Conservation (phyloP, 2,888 invertebrate species). For the Gasteruption jaculator region DNA sequence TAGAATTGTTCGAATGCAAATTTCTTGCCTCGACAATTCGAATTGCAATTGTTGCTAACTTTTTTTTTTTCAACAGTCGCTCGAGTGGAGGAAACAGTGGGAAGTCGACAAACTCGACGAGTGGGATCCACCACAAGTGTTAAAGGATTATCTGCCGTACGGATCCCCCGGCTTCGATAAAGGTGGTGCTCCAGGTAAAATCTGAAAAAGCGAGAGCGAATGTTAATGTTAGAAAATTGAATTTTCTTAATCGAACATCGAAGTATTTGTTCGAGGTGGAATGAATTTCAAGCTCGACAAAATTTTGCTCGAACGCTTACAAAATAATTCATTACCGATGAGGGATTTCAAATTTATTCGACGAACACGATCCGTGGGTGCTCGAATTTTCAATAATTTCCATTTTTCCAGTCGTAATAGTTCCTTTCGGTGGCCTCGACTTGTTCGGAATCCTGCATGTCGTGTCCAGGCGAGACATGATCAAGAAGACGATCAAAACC, state of each 20-base stretch:
- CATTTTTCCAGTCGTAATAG: conserved; percentile 62
- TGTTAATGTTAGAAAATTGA: background rate
- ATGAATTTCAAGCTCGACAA: no score
- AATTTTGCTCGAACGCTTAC: no score
- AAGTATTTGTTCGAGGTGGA: no score
- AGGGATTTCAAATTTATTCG: no score
- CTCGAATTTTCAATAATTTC: no score
- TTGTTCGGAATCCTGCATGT: conserved; percentile 76
- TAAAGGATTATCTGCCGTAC: conserved; percentile 71
- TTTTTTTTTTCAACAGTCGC: conserved; percentile 55
- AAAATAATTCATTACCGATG: no score
- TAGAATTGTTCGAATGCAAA: no score
- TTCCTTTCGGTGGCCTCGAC: conserved; percentile 79
- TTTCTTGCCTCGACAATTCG: no score
- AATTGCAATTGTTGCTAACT: no score
- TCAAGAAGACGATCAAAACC: conserved; percentile 64
- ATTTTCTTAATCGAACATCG: conserved; percentile 6
- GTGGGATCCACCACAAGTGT: conserved; percentile 69
- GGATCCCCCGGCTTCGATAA: conserved; percentile 79
- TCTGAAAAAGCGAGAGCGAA: no score
- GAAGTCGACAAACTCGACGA: conserved; percentile 65
- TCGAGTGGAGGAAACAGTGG: conserved; percentile 73
- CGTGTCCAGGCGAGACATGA: conserved; percentile 67
- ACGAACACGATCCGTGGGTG: no score
- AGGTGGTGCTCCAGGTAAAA: conserved; percentile 73